Conservation (phyloP, 2,888 invertebrate species). For the Eumacrocentrus americanus region DNA sequence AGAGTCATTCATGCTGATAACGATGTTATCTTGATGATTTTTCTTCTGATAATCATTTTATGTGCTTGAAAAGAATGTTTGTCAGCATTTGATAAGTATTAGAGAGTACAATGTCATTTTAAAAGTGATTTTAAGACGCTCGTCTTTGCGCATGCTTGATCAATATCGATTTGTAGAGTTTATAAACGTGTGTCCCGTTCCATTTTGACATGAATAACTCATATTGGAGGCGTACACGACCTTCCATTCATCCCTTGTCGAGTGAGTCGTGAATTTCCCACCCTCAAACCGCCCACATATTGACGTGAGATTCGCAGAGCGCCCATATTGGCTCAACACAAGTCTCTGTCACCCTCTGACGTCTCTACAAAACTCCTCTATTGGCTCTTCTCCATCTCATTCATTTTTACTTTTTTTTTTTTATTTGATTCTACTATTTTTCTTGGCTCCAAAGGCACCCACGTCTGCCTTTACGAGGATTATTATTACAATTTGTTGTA, state of each 20-base stretch:
- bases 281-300: background rate
- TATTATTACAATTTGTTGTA: too few species aligned
- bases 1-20: slow-evolving; percentile 11
- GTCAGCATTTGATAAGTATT: background rate
- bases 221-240: too few species aligned
- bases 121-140: too few species aligned
- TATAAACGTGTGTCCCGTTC: too few species aligned
- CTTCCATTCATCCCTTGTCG: slow-evolving; percentile 9
- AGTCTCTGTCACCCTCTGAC: background rate
- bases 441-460: too few species aligned
- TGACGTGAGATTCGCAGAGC: background rate
- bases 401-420: background rate
- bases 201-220: too few species aligned
- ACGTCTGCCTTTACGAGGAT: too few species aligned
- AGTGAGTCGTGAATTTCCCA: background rate
- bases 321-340: background rate
- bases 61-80: background rate
- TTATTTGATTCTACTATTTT: slow-evolving; percentile 4
- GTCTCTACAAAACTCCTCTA: background rate
- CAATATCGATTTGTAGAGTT: too few species aligned
- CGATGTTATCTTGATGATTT: background rate
- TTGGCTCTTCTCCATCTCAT: background rate
- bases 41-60: background rate
- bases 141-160: too few species aligned
- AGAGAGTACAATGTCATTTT: too few species aligned